Percentiles rank a stretch among this genome's conserved stretches.
These are phyloP conservation scores for Rallus limicola DNA, from an alignment of 2,113 vertebrate genomes.

Conservation along the genomic window DNA sequence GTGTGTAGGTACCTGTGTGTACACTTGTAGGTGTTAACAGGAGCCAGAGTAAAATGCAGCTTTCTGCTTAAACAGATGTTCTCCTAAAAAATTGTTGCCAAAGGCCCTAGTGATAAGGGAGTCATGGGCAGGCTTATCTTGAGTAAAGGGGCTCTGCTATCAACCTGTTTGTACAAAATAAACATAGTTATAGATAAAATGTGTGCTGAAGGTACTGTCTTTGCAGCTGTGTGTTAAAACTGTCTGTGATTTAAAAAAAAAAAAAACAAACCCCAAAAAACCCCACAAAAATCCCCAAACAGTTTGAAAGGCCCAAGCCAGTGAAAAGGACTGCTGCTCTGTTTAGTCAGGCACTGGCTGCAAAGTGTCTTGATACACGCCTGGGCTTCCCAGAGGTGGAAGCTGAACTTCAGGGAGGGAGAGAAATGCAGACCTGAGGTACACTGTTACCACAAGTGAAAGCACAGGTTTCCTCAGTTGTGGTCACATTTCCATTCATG, in stretches of 20 bases:
- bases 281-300: too few species aligned
- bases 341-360: neutral
- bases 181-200: neutral
- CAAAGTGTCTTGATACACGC: neutral
- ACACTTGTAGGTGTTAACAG: neutral
- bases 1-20: accelerated
- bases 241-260: neutral
- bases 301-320: neutral
- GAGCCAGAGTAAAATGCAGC: neutral
- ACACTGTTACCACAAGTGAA: neutral
- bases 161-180: neutral
- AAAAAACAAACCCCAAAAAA: too few species aligned
- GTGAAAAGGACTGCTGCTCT: neutral
- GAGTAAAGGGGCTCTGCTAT: neutral
- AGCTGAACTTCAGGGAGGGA: neutral
- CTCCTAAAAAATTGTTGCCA: neutral
- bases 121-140: neutral
- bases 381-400: neutral
- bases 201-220: neutral
- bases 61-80: neutral
- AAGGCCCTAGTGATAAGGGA: neutral
- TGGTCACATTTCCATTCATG: neutral
- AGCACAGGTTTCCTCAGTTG: neutral
- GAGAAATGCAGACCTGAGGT: neutral
- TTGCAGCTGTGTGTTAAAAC: neutral